A percentile compares a stretch with the other conserved stretches of the same genome.
phyloP scores from a whole-genome alignment of 2,797 vertebrate species.

The Hemitrygon akajei region DNA sequence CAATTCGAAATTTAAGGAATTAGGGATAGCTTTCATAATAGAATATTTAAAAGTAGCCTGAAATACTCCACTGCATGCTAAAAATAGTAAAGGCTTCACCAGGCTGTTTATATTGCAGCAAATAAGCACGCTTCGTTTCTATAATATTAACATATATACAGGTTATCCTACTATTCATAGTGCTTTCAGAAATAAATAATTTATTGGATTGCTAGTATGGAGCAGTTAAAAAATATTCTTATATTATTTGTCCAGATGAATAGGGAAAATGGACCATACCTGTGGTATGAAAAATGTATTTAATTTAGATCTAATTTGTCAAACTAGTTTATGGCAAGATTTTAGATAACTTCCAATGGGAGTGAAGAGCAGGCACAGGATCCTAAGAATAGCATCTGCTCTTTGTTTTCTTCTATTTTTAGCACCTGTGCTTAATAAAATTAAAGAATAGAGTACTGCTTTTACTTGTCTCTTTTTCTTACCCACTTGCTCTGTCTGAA shows the following conservation, averaged over 20 bases:
- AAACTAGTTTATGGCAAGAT: not conserved
- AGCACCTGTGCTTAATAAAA: not conserved
- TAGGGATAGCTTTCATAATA: slow-evolving; percentile 9
- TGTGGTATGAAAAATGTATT: not conserved
- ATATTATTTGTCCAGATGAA: not conserved
- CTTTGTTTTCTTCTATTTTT: not conserved
- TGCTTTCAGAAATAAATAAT: not conserved
- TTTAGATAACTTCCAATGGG: not conserved
- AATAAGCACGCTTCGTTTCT: not conserved
- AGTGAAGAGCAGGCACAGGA: not conserved
- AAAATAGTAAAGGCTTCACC: not conserved
- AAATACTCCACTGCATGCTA: not conserved
- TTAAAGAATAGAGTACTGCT: not conserved
- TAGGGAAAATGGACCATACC: not conserved
- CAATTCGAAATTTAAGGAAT: slow-evolving; percentile 36
- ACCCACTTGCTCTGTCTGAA: not conserved
- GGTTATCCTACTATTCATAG: not conserved
- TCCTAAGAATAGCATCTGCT: not conserved
- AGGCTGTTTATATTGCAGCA: not conserved
- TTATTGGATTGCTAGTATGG: not conserved
- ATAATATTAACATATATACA: not conserved
- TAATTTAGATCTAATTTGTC: not conserved
- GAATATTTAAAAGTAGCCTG: slow-evolving; percentile 24
- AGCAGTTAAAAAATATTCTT: not conserved
- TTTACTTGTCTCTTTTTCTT: not conserved